These are phyloP conservation scores for Bettongia penicillata DNA, from an alignment of 2,113 vertebrate genomes.

Conservation along the genomic window DNA sequence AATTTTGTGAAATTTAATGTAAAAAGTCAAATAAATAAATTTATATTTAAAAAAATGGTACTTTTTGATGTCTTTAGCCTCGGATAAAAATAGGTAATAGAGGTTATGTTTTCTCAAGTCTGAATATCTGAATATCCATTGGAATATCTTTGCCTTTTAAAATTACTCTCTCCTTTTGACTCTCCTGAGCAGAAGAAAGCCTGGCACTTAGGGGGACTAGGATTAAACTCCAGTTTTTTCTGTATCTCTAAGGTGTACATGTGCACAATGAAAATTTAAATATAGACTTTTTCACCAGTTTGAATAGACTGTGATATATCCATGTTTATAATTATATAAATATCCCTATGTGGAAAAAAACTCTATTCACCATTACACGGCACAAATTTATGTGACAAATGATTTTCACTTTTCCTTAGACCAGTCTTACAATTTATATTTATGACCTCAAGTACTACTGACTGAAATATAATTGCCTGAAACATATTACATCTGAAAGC, in stretches of 20 bases:
- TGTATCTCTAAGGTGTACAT: not conserved
- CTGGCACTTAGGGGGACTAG: not conserved
- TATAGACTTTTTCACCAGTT: not conserved
- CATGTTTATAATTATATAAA: too few species aligned
- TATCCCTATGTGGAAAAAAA: too few species aligned
- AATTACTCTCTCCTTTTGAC: not conserved
- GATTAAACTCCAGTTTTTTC: not conserved
- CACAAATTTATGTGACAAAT: not conserved
- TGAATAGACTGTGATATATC: too few species aligned
- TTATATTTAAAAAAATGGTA: too few species aligned
- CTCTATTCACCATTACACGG: too few species aligned
- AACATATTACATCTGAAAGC: not conserved
- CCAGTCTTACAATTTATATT: not conserved
- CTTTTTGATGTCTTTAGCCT: not conserved
- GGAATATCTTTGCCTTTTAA: not conserved
- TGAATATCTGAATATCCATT: not conserved
- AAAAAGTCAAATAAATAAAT: too few species aligned
- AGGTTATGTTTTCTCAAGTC: not conserved
- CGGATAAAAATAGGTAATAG: not conserved
- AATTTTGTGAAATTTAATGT: too few species aligned
- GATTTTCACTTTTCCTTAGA: not conserved
- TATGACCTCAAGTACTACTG: too few species aligned
- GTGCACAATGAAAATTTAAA: not conserved
- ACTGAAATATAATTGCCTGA: not conserved
- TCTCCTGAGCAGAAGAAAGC: not conserved